A percentile compares a stretch with the other conserved stretches of the same genome.
Conservation (phyloP, 1,140 invertebrate genomes). For the Aphaenogaster rudis region DNA sequence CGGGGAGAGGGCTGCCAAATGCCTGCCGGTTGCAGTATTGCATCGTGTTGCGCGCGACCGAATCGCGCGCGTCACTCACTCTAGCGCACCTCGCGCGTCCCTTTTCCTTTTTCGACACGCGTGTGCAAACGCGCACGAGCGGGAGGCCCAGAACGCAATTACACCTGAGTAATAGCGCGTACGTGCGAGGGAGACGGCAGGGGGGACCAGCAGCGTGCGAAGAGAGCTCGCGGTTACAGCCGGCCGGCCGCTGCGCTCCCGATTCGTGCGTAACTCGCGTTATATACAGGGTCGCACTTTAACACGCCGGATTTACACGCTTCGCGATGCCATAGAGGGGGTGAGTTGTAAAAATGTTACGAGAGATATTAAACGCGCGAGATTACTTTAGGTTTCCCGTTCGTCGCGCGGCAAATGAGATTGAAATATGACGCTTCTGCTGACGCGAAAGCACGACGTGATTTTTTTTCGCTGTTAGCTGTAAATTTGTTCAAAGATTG, state of each 20-base stretch:
- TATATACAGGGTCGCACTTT: conserved; percentile 40
- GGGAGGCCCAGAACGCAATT: conserved; percentile 76
- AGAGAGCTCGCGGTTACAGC: conserved; percentile 72
- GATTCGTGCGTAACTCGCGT: conserved; percentile 56
- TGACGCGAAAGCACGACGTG: background rate
- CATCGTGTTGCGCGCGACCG: conserved; percentile 67
- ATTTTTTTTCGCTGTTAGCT: background rate
- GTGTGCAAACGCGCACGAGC: conserved; percentile 60
- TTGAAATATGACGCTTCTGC: background rate
- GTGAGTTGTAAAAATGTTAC: conserved; percentile 45
- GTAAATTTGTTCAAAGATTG: background rate
- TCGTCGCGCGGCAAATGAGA: background rate
- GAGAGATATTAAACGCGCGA: conserved; percentile 51
- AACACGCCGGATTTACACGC: conserved; percentile 41
- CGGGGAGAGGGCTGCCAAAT: conserved; percentile 80
- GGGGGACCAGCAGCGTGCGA: background rate
- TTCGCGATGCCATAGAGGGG: background rate
- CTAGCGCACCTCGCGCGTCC: background rate
- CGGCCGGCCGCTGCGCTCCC: conserved; percentile 21
- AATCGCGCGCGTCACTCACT: conserved; percentile 61
- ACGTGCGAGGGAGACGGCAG: conserved; percentile 53
- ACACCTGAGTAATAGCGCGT: conserved; percentile 82
- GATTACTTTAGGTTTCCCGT: conserved; percentile 28
- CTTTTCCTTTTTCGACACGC: conserved; percentile 61
- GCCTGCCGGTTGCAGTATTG: conserved; percentile 77